These are phyloP conservation scores for Bombyx mori DNA, from an alignment of 1,140 invertebrate species.

Conservation along the genomic window DNA sequence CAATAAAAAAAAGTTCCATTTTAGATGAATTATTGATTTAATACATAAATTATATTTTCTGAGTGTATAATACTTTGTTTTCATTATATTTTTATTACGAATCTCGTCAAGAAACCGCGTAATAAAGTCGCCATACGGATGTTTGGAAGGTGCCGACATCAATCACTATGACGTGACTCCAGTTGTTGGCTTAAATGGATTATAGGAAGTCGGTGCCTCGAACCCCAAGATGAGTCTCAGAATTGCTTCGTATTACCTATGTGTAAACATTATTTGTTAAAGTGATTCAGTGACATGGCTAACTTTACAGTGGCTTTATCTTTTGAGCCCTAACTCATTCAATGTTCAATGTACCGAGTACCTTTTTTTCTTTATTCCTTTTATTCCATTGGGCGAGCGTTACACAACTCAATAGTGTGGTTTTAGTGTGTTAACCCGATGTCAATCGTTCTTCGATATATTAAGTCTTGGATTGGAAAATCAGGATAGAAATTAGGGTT, in stretches of 20 bases:
- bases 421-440: too few species aligned
- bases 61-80: too few species aligned
- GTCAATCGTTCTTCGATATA: too few species aligned
- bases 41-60: too few species aligned
- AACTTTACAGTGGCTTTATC: slow-evolving; percentile 35
- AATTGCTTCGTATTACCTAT: slow-evolving; percentile 47
- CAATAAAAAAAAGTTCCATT: too few species aligned
- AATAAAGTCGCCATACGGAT: slow-evolving; percentile 51
- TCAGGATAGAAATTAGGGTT: too few species aligned
- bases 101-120: slow-evolving; percentile 4
- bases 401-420: too few species aligned
- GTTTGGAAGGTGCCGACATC: slow-evolving; percentile 46
- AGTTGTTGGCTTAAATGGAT: slow-evolving; percentile 65
- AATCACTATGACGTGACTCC: slow-evolving; percentile 61
- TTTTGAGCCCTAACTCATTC: background rate
- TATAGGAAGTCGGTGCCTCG: slow-evolving; percentile 53
- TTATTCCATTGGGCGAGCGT: too few species aligned
- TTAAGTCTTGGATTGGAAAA: too few species aligned
- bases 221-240: slow-evolving; percentile 46
- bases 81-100: too few species aligned
- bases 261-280: slow-evolving; percentile 51
- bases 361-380: background rate
- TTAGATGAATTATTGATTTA: too few species aligned
- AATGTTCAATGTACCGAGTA: background rate
- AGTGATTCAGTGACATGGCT: slow-evolving; percentile 40